Conservation (phyloP, 2,888 invertebrate species). For the Ennomos quercinarius region DNA sequence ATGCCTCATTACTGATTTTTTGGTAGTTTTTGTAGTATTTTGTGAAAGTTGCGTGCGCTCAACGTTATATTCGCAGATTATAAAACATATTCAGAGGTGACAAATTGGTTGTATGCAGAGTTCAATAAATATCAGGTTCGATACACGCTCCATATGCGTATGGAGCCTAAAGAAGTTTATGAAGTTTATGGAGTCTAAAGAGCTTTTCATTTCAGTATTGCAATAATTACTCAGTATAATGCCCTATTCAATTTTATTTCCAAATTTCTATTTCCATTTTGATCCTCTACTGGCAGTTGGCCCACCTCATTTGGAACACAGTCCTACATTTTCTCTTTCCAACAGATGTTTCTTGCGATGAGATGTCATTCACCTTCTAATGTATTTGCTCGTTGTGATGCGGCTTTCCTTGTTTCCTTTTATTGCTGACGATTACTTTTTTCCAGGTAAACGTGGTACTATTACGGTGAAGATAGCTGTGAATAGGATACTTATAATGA, state of each 20-base stretch:
- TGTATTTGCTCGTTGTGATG: background rate
- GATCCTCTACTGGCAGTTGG: slow-evolving; percentile 10
- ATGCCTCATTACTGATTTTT: slow-evolving; percentile 29
- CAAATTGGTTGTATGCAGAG: no score
- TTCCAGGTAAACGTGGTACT: slow-evolving; percentile 15
- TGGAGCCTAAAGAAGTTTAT: no score
- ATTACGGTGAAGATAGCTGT: background rate
- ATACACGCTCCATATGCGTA: no score
- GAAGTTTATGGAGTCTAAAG: no score
- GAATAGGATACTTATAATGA: background rate
- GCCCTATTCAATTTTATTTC: slow-evolving; percentile 14
- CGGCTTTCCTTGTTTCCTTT: background rate
- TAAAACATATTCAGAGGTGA: no score
- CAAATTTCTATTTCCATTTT: slow-evolving; percentile 21
- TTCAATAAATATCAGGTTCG: no score
- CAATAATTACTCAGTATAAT: slow-evolving; percentile 14
- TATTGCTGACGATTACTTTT: background rate
- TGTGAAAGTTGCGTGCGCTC: slow-evolving; percentile 9
- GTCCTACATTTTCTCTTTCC: slow-evolving; percentile 14
- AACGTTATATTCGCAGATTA: background rate
- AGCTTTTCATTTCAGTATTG: slow-evolving; percentile 2
- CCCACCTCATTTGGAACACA: slow-evolving; percentile 12
- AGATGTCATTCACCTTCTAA: slow-evolving; percentile 9
- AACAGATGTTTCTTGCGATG: slow-evolving; percentile 18
- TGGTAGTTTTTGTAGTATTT: slow-evolving; percentile 11